These are phyloP conservation scores for Drosophila azteca DNA, from an alignment of 1,140 invertebrate genomes.

Conservation along the genomic window DNA sequence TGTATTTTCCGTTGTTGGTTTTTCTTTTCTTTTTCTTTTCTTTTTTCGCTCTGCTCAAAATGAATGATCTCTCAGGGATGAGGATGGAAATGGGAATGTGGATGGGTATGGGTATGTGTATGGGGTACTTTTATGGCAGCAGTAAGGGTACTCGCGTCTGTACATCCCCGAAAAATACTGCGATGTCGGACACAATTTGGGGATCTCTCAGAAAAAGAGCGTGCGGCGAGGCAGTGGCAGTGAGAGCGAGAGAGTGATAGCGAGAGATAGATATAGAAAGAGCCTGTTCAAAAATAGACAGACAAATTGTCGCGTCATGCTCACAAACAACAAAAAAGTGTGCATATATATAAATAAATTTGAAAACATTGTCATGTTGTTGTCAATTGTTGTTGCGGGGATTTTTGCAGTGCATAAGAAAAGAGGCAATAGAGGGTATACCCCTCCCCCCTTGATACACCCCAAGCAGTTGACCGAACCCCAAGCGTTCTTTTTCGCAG, in stretches of 20 bases:
- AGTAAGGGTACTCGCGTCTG: background rate
- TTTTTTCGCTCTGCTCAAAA: slow-evolving; percentile 6
- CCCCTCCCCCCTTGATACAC: no score
- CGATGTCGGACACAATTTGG: slow-evolving; percentile 50
- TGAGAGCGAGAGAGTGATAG: background rate
- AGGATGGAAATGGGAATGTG: background rate
- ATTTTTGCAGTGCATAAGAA: slow-evolving; percentile 40
- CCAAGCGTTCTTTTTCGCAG: no score
- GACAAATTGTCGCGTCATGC: slow-evolving; percentile 78
- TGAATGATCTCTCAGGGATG: slow-evolving; percentile 44
- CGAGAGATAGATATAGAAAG: background rate
- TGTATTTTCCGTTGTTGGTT: slow-evolving; percentile 8
- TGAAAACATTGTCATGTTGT: slow-evolving; percentile 48
- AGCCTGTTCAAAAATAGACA: slow-evolving; percentile 66
- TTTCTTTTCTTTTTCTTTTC: slow-evolving; percentile 8
- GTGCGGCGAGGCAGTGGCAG: background rate
- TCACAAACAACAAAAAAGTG: slow-evolving; percentile 30
- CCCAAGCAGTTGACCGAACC: no score
- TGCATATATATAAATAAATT: slow-evolving; percentile 42
- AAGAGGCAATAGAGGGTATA: no score
- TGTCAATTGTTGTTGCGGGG: slow-evolving; percentile 21
- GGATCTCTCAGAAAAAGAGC: slow-evolving; percentile 18
- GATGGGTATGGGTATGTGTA: background rate
- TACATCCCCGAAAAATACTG: background rate
- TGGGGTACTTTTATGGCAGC: no score